Base-by-base conservation (phyloP, 2,888 invertebrate genomes). In the Matsumyia berberina region DNA sequence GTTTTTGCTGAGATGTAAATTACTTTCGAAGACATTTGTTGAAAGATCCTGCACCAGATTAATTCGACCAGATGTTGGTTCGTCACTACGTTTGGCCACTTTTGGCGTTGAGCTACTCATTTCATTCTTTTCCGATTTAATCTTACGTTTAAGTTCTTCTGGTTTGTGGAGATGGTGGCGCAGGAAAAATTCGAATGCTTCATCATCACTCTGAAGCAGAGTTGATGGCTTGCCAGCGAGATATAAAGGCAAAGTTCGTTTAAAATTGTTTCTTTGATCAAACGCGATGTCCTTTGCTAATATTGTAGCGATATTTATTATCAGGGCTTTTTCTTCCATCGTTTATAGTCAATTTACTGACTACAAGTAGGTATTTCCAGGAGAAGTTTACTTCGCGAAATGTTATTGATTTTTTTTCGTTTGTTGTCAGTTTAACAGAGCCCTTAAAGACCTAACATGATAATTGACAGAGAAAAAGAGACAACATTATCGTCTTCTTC, bases 241-340 rank as follows among this genome's bases (percentile, higher is more conserved):
- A 55, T 83, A 64, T 1, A 70, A 74, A n/a, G 73, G 60, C 12
- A 73, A 7, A 0, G 86, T 44, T 17, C 78, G 42, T n/a, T 87
- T 86, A 19, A 77, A 86, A 31, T 85, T 87, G 19, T 86, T 87
- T 46, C 73, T 76, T 19, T 89, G 88, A 86, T 91, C 91, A 19
- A 90, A 87, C 2, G 90, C 87, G 19, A 90, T 76, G 72, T 91
- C 91, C 79, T 91, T 91, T 7, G 89, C 89, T 9, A 91, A 87
- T 64, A 91, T 90, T 44, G 90, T 89, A 1, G 91, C 89, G n/a
- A 91, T 89, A 82, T 91, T 91, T 12, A 90, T 88, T 51, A 91
- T 86, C 5, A 91, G 78, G 6, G 89, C 91, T 39, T 88, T 89
- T 79, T 91, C 90, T 49, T 91, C 91, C 90, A 91, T 91, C 4